Conservation (phyloP, 1,140 invertebrate genomes). For the Stegodyphus dumicola region DNA sequence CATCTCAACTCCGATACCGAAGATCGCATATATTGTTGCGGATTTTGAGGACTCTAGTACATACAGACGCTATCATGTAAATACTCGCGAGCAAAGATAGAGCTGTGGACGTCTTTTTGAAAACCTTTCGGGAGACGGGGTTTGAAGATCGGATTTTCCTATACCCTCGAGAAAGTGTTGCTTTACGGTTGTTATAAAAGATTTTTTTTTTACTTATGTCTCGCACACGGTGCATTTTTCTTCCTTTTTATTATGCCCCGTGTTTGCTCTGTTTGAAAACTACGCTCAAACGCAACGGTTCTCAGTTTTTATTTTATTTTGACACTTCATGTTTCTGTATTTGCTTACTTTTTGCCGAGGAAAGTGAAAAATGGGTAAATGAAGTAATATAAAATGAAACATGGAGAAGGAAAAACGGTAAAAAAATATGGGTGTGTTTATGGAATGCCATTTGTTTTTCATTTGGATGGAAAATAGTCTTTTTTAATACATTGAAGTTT, state of each 20-base stretch:
- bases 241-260: constrained; percentile 1
- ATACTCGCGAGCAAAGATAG: constrained; percentile 8
- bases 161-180: background rate
- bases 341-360: too few relatives aligned
- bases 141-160: constrained; percentile 20
- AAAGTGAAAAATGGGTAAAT: too few relatives aligned
- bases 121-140: background rate
- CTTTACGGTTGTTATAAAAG: background rate
- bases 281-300: too few relatives aligned
- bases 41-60: constrained; percentile 3
- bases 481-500: too few relatives aligned
- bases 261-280: constrained; percentile 3
- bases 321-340: too few relatives aligned
- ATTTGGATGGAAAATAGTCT: too few relatives aligned
- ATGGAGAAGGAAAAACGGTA: too few relatives aligned
- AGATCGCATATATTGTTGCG: constrained; percentile 30
- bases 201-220: background rate
- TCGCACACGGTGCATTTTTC: background rate
- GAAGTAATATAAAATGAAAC: too few relatives aligned
- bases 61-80: constrained; percentile 26
- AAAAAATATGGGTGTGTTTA: too few relatives aligned
- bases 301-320: too few relatives aligned
- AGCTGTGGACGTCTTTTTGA: background rate
- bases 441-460: too few relatives aligned
- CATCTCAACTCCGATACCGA: constrained; percentile 33